Base-by-base conservation (phyloP, 2,888 invertebrate genomes). In the Alloscopus bannaensis region DNA sequence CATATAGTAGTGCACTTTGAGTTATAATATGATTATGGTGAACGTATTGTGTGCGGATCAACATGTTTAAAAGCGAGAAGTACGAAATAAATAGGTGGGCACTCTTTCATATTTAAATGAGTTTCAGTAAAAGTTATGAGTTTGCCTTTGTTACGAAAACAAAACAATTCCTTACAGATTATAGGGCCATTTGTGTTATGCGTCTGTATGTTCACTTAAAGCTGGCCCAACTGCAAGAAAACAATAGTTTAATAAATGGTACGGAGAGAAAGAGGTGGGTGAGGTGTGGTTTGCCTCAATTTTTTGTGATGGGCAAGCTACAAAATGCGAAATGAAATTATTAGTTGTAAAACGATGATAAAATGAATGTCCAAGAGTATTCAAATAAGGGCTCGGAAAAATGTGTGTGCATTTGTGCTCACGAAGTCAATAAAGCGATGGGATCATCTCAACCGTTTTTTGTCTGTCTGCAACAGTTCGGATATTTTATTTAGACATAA, bases 31-130 rank as follows among this genome's bases (percentile, higher is more conserved):
- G 62, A n/a, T 62, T 11, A 13, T 62, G 24, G 8, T 24, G 29
- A 24, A 45, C n/a, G 45, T 45, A 45, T 45, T n/a, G n/a, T n/a
- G n/a, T n/a, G n/a, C n/a, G n/a, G n/a, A n/a, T 45, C 59, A 59
- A 22, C n/a, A 22, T 59, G 28, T 28, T 8, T 26, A 59, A 29
- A 50, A 3, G 6, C 28, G 16, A 28, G n/a, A 59, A 59, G 29
- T 16, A 29, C 24, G 24, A n/a, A 55, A 55, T 18, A 57, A 55
- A 29, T 65, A 24, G 65, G n/a, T 22, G 59, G 73, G 26, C 66
- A 47, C 62, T n/a, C n/a, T 47, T 75, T 75, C 76, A 60, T 60
- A 76, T 76, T 76, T 62, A 75, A 75, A 75, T 75, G 40, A 73
- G 65, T 65, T 64, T 18, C 40, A 64, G 42, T 29, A 73, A 57